These are phyloP conservation scores for Stenichneumon culpator DNA, from an alignment of 2,888 invertebrate genomes.

Conservation along the genomic window DNA sequence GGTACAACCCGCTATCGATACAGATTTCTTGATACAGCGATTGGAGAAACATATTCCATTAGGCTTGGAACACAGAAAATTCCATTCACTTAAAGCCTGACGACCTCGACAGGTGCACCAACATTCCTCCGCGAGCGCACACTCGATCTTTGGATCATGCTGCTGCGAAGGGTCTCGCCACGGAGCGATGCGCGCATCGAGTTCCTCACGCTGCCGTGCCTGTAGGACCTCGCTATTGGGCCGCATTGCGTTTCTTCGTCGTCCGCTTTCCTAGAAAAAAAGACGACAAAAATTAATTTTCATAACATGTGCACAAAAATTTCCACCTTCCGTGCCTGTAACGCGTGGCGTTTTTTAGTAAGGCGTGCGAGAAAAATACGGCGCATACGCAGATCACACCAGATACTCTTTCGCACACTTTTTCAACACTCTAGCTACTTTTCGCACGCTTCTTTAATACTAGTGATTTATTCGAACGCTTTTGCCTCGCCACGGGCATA, in stretches of 20 bases:
- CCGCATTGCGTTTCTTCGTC: slow-evolving; percentile 80
- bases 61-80: not conserved
- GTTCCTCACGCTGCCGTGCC: slow-evolving; percentile 84
- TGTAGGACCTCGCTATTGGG: slow-evolving; percentile 78
- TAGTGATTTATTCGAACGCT: too few species aligned
- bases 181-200: slow-evolving; percentile 88
- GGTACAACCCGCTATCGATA: not conserved
- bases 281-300: not conserved
- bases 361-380: too few species aligned
- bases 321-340: too few species aligned
- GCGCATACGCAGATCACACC: too few species aligned
- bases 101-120: slow-evolving; percentile 76
- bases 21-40: not conserved
- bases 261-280: slow-evolving; percentile 80
- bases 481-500: too few species aligned
- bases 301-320: too few species aligned
- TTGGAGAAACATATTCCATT: not conserved
- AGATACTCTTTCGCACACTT: too few species aligned
- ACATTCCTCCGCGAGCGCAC: slow-evolving; percentile 84
- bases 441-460: not conserved
- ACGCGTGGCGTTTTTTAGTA: too few species aligned
- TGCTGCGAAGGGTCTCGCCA: slow-evolving; percentile 89
- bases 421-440: too few species aligned
- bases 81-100: slow-evolving; percentile 74
- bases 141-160: slow-evolving; percentile 86